These are phyloP conservation scores for Drepanosiphum platanoidis DNA, from an alignment of 2,888 invertebrate species.

Conservation along the genomic window DNA sequence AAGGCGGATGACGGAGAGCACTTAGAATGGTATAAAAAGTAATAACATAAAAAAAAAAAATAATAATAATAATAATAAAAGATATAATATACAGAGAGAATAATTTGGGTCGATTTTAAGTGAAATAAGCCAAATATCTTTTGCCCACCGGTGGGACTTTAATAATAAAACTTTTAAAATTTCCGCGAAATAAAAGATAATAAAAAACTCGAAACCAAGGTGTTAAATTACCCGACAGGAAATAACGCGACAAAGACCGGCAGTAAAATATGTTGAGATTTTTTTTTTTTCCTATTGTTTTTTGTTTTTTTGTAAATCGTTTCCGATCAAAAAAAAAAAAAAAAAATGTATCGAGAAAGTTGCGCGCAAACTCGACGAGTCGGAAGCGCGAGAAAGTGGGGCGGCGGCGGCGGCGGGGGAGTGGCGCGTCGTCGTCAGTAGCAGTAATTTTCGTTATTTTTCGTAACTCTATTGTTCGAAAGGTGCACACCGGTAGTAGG, in stretches of 20 bases:
- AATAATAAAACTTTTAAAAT: constrained; percentile 22
- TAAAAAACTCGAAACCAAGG: constrained; percentile 8
- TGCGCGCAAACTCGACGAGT: background rate
- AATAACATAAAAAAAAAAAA: constrained; percentile 6
- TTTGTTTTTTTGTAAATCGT: background rate
- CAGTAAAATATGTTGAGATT: background rate
- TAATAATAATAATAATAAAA: no score
- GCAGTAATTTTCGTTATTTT: constrained; percentile 41
- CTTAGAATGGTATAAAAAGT: constrained; percentile 39
- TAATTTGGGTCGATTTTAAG: constrained; percentile 34
- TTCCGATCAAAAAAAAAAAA: background rate
- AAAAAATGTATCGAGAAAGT: constrained; percentile 24
- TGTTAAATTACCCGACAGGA: constrained; percentile 20
- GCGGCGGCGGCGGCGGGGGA: no score
- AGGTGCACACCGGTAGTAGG: background rate
- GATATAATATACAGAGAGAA: no score
- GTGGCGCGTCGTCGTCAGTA: background rate
- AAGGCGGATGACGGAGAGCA: constrained; percentile 30
- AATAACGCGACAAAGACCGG: background rate
- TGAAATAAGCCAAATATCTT: constrained; percentile 33
- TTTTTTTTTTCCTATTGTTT: constrained; percentile 14
- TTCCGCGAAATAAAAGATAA: background rate
- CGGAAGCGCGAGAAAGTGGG: background rate
- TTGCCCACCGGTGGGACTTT: background rate
- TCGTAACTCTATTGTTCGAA: constrained; percentile 26